Percentiles rank a stretch among this genome's conserved stretches.
Evolutionary conservation across 2,888 invertebrate genomes (phyloP).

Genomic region (Leptinotarsa juncta): DNA sequence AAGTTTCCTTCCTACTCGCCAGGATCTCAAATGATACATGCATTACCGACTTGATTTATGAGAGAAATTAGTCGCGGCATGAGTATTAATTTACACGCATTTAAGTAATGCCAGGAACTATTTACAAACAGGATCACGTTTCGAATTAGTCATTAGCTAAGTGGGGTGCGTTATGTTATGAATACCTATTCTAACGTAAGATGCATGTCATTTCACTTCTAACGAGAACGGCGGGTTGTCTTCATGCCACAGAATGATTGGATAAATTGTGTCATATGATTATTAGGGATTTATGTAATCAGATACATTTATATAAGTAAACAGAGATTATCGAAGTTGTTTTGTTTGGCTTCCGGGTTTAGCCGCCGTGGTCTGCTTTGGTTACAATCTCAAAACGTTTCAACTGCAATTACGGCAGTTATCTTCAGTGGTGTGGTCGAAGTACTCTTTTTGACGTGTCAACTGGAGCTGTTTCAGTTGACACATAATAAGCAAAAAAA

Average conservation of each 20-base stretch:
- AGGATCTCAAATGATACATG: slow-evolving; percentile 40
- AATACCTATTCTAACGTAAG: slow-evolving; percentile 28
- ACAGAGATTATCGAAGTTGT: background rate
- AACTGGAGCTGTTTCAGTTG: too few species aligned
- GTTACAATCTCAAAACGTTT: too few species aligned
- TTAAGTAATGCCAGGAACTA: slow-evolving; percentile 42
- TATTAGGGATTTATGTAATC: background rate
- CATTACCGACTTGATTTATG: slow-evolving; percentile 44
- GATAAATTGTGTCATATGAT: background rate
- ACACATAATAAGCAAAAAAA: too few species aligned
- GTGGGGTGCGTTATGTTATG: slow-evolving; percentile 37
- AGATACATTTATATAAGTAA: background rate
- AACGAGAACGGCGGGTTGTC: background rate
- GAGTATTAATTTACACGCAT: slow-evolving; percentile 46
- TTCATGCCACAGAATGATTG: background rate
- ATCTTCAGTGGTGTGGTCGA: too few species aligned
- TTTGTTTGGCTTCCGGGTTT: background rate
- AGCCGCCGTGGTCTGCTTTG: too few species aligned
- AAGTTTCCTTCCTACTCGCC: slow-evolving; percentile 35
- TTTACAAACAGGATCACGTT: slow-evolving; percentile 42
- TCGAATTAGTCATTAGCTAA: slow-evolving; percentile 41
- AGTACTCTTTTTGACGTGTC: too few species aligned
- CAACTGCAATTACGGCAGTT: too few species aligned
- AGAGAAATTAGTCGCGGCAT: slow-evolving; percentile 39
- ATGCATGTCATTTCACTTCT: slow-evolving; percentile 18